Base-by-base conservation (phyloP, 1,140 invertebrate species). In the Apis mellifera region DNA sequence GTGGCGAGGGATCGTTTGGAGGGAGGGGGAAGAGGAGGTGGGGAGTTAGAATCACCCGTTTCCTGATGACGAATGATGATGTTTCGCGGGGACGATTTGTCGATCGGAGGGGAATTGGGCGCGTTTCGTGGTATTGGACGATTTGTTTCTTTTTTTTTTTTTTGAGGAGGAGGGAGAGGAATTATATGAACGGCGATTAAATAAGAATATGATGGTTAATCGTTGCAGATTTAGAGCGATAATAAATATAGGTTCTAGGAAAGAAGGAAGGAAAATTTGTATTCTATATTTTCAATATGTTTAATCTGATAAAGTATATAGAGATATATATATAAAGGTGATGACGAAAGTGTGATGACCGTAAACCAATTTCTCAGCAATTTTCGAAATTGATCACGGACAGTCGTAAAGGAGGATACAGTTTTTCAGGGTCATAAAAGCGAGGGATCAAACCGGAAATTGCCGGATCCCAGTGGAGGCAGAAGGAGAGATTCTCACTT, bases 351-450 rank as follows among this genome's bases (percentile, higher is more conserved):
- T 13, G 65, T 13, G 48, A 32, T 7, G 1, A 21, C 2, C 2
- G 4, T n/a, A 19, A 1, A n/a, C 13, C 9, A n/a, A 12, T 5
- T 48, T 5, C 19, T 8, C 4, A 13, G 21, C 11, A 48, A 21
- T 50, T 55, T n/a, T 55, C 66, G 68, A 86, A 73, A 84, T 86
- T 82, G 72, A 26, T 50, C 13, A 42, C 68, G 83, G 77, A 69
- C 68, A 89, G 73, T 87, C 86, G 77, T 87, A 89, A 89, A 89
- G 55, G 80, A 64, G 8, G 23, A 42, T 21, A 48, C 19, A 50
- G 12, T 69, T 84, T 69, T 84, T 89, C 54, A 17, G 13, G 32
- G 70, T 54, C 78, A 59, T 88, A 89, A 89, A 87, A 87, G 80
- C 81, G 80, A 87, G 75, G 79, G 76, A 85, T 64, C 69, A 80